Evolutionary conservation across 2,888 invertebrate genomes (phyloP).

Genomic region (Oxycera nigricornis): DNA sequence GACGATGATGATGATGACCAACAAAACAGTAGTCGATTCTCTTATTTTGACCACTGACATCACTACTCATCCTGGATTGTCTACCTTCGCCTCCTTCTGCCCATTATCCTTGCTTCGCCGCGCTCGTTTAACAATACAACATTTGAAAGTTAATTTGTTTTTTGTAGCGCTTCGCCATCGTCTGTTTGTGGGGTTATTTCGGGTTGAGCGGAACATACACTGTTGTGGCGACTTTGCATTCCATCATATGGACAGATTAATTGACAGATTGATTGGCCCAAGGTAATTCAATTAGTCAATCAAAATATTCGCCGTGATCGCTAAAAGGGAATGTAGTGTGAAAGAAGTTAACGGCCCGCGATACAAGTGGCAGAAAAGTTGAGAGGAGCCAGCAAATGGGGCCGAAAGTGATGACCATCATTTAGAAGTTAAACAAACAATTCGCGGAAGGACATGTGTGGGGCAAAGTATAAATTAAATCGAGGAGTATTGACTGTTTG

Average conservation of each 20-base stretch:
- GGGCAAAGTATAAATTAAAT: too few relatives aligned
- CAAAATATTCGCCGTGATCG: conserved; percentile 48
- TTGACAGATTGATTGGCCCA: conserved; percentile 54
- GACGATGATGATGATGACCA: conserved; percentile 25
- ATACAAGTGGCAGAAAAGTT: too few relatives aligned
- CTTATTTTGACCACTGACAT: conserved; percentile 34
- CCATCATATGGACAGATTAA: conserved; percentile 46
- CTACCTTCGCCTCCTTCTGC: background rate
- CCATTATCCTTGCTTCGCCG: background rate
- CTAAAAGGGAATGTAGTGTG: too few relatives aligned
- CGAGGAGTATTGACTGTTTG: too few relatives aligned
- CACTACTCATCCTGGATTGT: conserved; percentile 12
- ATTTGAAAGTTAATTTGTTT: conserved; percentile 33
- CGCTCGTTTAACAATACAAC: background rate
- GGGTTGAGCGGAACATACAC: background rate
- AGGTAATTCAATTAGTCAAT: conserved; percentile 54
- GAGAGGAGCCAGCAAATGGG: too few relatives aligned
- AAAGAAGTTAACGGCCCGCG: too few relatives aligned
- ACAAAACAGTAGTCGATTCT: conserved; percentile 23
- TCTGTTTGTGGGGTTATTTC: background rate
- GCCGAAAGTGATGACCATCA: too few relatives aligned
- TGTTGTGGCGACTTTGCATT: conserved; percentile 27
- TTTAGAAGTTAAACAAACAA: too few relatives aligned
- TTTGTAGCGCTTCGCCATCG: background rate
- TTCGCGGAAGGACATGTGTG: too few relatives aligned